Evolutionary conservation across 2,113 vertebrate species (phyloP).

Genomic region (Hystrix brachyura): DNA sequence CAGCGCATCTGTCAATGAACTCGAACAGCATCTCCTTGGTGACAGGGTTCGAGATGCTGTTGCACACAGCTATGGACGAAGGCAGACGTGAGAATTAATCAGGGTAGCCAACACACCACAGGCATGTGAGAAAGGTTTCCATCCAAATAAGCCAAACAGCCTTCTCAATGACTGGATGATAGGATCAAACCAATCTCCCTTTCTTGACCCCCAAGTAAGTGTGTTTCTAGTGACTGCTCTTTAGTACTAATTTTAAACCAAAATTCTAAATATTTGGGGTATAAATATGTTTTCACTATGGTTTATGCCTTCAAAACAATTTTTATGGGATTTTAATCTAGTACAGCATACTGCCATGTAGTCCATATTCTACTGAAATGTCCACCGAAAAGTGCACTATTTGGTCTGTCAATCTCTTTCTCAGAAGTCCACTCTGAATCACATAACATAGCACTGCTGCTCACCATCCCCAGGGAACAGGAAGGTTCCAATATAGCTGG

Average conservation of each 20-base stretch:
- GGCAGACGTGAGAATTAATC: slow-evolving; percentile 28
- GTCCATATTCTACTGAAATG: not conserved
- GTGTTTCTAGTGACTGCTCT: not conserved
- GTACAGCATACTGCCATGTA: not conserved
- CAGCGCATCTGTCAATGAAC: slow-evolving; percentile 93
- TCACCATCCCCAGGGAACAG: not conserved
- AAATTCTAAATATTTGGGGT: not conserved
- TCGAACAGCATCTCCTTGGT: slow-evolving; percentile 98
- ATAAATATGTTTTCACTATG: not conserved
- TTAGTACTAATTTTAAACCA: slow-evolving; percentile 35
- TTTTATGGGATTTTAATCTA: not conserved
- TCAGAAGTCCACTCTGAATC: not conserved
- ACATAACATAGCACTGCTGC: too few species aligned
- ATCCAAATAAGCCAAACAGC: not conserved
- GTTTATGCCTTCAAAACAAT: not conserved
- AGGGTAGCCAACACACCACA: slow-evolving; percentile 15
- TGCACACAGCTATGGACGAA: slow-evolving; percentile 94
- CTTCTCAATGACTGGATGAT: not conserved
- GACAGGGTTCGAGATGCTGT: slow-evolving; percentile 97
- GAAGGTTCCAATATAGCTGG: not conserved
- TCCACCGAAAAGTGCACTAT: not conserved
- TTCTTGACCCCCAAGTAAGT: not conserved
- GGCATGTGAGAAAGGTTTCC: not conserved
- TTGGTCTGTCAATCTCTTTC: not conserved
- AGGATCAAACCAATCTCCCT: not conserved